Conservation (phyloP, 2,888 invertebrate species). For the Mystacides longicornis region DNA sequence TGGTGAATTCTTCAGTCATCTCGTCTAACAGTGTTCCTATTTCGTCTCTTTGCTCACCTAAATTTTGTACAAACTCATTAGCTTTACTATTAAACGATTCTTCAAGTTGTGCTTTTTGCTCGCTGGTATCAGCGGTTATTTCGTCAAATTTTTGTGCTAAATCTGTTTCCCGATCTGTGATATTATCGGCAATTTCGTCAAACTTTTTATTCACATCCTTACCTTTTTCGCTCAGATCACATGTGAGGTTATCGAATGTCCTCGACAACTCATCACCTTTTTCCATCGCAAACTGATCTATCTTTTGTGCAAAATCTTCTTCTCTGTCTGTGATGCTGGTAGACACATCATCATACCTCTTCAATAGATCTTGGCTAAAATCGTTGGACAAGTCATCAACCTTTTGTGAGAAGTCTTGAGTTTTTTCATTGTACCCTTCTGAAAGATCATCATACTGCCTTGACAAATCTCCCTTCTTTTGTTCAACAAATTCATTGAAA, state of each 20-base stretch:
- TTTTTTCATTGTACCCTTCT: neutral
- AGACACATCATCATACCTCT: conserved; percentile 12
- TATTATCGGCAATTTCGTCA: conserved; percentile 31
- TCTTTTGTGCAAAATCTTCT: conserved; percentile 9
- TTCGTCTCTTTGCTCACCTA: conserved; percentile 27
- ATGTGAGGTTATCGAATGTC: conserved; percentile 2
- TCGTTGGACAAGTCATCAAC: conserved; percentile 9
- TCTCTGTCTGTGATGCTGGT: conserved; percentile 9
- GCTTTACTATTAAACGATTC: conserved; percentile 24
- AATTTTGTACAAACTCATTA: conserved; percentile 30
- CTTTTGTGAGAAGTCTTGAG: neutral
- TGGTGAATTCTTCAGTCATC: conserved; percentile 21
- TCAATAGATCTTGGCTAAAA: conserved; percentile 7
- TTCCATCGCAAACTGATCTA: conserved; percentile 5
- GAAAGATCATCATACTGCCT: conserved; percentile 8
- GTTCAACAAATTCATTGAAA: conserved; percentile 6
- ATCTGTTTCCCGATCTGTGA: conserved; percentile 31
- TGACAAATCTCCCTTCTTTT: conserved; percentile 3
- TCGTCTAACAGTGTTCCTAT: conserved; percentile 21
- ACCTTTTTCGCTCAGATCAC: conserved; percentile 6
- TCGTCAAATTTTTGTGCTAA: conserved; percentile 31
- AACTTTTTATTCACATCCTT: conserved; percentile 31
- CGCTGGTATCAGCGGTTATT: conserved; percentile 32
- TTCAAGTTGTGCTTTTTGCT: conserved; percentile 29
- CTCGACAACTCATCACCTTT: conserved; percentile 3